These are phyloP conservation scores for Nothura maculosa DNA, from an alignment of 2,797 vertebrate genomes.

Conservation along the genomic window DNA sequence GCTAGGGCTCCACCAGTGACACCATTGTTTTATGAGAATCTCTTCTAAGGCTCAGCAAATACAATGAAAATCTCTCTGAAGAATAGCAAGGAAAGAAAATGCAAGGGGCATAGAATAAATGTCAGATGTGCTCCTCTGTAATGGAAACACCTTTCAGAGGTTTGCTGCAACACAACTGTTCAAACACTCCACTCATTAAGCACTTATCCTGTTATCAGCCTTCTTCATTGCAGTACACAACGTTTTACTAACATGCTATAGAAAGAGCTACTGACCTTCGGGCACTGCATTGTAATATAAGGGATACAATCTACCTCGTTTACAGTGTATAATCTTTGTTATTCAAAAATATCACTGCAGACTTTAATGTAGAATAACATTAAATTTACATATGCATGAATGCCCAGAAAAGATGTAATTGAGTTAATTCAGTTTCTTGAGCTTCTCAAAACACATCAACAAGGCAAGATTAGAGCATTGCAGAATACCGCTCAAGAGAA, in stretches of 20 bases:
- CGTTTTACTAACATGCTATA: not conserved
- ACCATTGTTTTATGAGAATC: not conserved
- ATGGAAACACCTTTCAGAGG: not conserved
- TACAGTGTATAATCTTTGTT: not conserved
- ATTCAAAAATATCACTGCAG: not conserved
- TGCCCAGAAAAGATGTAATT: not conserved
- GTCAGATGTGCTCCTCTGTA: not conserved
- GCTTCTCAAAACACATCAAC: not conserved
- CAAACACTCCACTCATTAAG: not conserved
- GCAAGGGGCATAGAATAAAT: not conserved
- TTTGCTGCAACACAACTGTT: not conserved
- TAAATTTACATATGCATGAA: not conserved
- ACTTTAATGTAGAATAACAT: not conserved
- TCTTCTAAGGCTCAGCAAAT: not conserved
- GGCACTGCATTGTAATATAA: not conserved
- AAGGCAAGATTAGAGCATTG: not conserved
- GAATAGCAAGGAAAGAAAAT: not conserved
- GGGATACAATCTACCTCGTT: not conserved
- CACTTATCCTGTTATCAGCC: not conserved
- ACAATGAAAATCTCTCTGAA: not conserved
- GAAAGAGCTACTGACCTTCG: not conserved
- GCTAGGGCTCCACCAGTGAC: not conserved
- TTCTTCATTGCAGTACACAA: not conserved
- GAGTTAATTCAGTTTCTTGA: not conserved
- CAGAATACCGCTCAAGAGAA: not conserved